Conservation (phyloP, 2,113 vertebrate genomes). For the Ictidomys tridecemlineatus region DNA sequence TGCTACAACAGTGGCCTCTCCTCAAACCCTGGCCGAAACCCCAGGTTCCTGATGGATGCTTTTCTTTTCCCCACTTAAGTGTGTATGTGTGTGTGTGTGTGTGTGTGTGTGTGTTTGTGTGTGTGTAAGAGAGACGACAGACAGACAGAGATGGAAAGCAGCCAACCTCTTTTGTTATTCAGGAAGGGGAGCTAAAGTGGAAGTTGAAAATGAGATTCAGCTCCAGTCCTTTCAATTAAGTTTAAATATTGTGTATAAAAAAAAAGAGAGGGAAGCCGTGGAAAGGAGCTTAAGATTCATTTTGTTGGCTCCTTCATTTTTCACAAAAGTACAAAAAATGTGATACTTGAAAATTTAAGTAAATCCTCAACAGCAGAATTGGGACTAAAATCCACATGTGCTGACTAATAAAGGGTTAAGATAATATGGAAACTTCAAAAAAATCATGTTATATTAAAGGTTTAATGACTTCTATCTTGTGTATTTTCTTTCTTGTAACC, state of each 20-base stretch:
- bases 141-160: neutral
- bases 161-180: neutral
- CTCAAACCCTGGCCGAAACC: neutral
- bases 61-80: neutral
- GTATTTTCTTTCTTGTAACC: neutral
- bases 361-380: neutral
- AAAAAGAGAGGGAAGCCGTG: neutral
- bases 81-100: neutral
- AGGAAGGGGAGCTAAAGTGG: neutral
- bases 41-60: neutral
- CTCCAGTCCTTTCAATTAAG: neutral
- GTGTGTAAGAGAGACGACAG: neutral
- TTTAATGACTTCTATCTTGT: neutral
- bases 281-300: neutral
- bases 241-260: neutral
- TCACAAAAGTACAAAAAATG: neutral
- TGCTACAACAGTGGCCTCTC: neutral
- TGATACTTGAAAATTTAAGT: neutral
- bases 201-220: neutral
- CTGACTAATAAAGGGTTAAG: neutral
- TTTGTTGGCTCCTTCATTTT: neutral
- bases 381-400: neutral
- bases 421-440: neutral
- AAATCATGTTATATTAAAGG: neutral
- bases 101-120: neutral